Percentiles rank a stretch among this genome's conserved stretches.
These are phyloP conservation scores for Tetropium fuscum DNA, from an alignment of 2,888 invertebrate genomes.

Conservation along the genomic window DNA sequence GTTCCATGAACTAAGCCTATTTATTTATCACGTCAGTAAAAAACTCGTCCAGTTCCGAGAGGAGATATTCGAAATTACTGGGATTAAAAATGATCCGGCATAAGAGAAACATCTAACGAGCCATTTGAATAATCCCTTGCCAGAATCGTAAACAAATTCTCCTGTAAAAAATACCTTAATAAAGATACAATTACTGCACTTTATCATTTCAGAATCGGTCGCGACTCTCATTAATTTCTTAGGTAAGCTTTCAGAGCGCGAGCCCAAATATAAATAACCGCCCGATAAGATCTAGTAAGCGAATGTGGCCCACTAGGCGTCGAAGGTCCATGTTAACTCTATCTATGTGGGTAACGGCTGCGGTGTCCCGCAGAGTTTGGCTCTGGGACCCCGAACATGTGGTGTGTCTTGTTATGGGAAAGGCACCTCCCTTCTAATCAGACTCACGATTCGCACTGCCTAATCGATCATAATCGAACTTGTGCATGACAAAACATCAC, in stretches of 20 bases:
- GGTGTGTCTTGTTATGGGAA: conserved; percentile 53
- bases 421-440: conserved; percentile 55
- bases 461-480: conserved; percentile 45
- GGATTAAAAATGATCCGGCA: conserved; percentile 40
- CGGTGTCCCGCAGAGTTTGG: conserved; percentile 16
- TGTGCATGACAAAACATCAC: neutral
- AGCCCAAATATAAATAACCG: conserved; percentile 50
- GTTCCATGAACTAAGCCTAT: neutral
- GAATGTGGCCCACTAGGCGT: conserved; percentile 28
- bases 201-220: conserved; percentile 62
- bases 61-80: conserved; percentile 13
- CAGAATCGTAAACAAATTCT: conserved; percentile 46
- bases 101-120: conserved; percentile 45
- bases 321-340: conserved; percentile 32
- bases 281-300: conserved; percentile 49
- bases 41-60: conserved; percentile 23
- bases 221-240: conserved; percentile 62
- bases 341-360: conserved; percentile 48
- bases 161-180: conserved; percentile 57
- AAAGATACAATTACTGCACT: conserved; percentile 62
- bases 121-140: conserved; percentile 42
- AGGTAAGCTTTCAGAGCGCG: conserved; percentile 60
- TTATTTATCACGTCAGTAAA: neutral
- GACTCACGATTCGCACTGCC: conserved; percentile 43
- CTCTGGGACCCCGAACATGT: conserved; percentile 17